Evolutionary conservation across 2,888 invertebrate species (phyloP), one percentile per base, ranked within the genome.

Genomic region (Ophonus ardosiacus): DNA sequence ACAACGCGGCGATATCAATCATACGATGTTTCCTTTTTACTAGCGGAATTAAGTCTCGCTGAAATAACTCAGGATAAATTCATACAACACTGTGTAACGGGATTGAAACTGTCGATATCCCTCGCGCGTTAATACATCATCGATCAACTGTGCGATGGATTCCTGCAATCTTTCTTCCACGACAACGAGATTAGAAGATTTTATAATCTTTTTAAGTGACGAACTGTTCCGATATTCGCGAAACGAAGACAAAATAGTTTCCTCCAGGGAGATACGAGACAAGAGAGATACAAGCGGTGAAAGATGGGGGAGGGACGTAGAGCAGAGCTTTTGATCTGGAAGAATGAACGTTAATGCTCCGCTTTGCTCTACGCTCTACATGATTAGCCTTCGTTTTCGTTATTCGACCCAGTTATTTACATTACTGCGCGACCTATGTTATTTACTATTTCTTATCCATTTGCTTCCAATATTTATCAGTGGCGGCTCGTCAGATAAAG

Each of bases 131-230:
- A 84, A 84, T 84, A 84, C 78, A 84, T 84, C 84, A 84, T 84
- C 84, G 84, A 84, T 84, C 84, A 84, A 84, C 51, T 84, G 84
- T 84, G 78, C 18, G 84, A 76, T 84, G 84, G 84, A 84, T 84
- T 84, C 84, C 63, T 61, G 74, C 84, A 84, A 84, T 84, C 78
- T 84, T 74, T 74, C 78, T 78, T 84, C 65, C 61, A 43, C 61
- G 84, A 84, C 84, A 84, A 84, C 84, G 78, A 78, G 78, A 84
- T 84, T 84, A 84, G 68, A 84, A 84, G 84, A 78, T 84, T 84
- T 84, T 84, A 84, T 78, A 84, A 84, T 84, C 84, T 84, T 84
- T 84, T 84, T 84, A 84, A 84, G 84, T 84, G 84, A 84, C 84
- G 76, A 78, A 51, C 63, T 74, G 82, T 82, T 71, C 71, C 82